Base-by-base conservation (phyloP, 2,888 invertebrate species). In the Latrodectus elegans region DNA sequence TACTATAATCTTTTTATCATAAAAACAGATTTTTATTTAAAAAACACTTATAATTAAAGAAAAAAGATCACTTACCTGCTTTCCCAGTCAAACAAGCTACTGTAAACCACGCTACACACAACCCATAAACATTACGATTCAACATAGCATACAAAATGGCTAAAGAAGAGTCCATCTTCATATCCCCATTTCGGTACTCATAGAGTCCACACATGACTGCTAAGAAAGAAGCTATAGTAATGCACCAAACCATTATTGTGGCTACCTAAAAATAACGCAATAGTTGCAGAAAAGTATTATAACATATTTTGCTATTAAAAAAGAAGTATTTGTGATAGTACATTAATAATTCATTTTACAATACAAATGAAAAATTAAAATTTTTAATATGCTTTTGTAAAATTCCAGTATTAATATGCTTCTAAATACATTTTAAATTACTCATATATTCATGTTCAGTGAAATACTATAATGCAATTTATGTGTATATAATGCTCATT, bases 91-190 rank as follows among this genome's bases (percentile, higher is more conserved):
- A 76, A 26, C 88, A 84, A n/a, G 88, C 88, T 49, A 88, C 70
- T 4, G 70, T 38, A 72, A 88, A 80, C 88, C 88, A 88, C 12
- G 88, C 79, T 22, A 84, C 52, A 17, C 79, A 88, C 4, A 88
- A 51, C 15, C 83, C 75, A 22, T 84, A 88, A 1, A 88, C 79
- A 52, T 84, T 88, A 8, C 88, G 51, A 26, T 88, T 88, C n/a
- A 88, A 22, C 88, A 88, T 88, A 17, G 84, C 88, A 22, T 88
- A 88, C 9, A 88, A 38, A n/a, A 88, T 75, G 14, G 84, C 49
- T 26, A 79, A 17, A 4, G 83, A 80, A n/a, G 83, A 55, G 14
- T 83, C 78, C 88, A 88, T 88, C 17, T 88, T 83, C 9, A 75
- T 51, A 17, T 84, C 80, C 11, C 74, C 79, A n/a, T 76, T 65